Conservation (phyloP, 2,113 vertebrate genomes). For the Loxodonta africana region DNA sequence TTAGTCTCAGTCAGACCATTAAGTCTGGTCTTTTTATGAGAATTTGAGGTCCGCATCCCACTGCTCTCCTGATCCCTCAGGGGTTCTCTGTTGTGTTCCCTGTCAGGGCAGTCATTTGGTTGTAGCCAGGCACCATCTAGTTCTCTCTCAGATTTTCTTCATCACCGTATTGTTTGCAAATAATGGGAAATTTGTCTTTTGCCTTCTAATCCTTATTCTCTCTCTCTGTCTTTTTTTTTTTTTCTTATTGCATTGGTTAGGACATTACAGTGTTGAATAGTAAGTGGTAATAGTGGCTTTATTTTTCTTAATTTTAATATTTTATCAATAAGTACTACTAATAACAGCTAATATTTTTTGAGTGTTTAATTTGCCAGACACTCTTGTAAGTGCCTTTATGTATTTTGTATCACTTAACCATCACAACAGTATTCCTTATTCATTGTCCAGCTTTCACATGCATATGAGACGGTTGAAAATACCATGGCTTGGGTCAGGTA, state of each 20-base stretch:
- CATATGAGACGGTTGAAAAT: too few relatives aligned
- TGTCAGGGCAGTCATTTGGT: too few relatives aligned
- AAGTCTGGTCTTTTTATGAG: too few relatives aligned
- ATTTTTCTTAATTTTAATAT: conserved; percentile 14
- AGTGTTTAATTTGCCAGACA: not conserved
- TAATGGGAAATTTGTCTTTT: not conserved
- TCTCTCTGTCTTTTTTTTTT: not conserved
- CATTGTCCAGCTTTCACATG: too few relatives aligned
- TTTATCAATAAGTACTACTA: not conserved
- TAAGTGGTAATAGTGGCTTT: not conserved
- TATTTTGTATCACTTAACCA: conserved; percentile 1
- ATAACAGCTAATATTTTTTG: conserved; percentile 8
- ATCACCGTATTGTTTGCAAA: not conserved
- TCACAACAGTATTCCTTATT: too few relatives aligned
- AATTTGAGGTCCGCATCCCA: too few relatives aligned
- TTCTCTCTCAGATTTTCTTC: conserved; percentile 20
- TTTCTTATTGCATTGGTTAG: not conserved
- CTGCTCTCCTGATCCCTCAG: too few relatives aligned
- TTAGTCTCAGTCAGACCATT: too few relatives aligned
- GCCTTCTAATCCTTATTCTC: conserved; percentile 38
- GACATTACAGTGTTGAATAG: not conserved
- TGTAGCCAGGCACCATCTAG: too few relatives aligned
- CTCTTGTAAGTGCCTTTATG: not conserved
- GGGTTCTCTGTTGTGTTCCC: too few relatives aligned
- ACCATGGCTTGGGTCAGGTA: too few relatives aligned